Conservation (phyloP, 2,797 vertebrate genomes). For the Anas georgica region DNA sequence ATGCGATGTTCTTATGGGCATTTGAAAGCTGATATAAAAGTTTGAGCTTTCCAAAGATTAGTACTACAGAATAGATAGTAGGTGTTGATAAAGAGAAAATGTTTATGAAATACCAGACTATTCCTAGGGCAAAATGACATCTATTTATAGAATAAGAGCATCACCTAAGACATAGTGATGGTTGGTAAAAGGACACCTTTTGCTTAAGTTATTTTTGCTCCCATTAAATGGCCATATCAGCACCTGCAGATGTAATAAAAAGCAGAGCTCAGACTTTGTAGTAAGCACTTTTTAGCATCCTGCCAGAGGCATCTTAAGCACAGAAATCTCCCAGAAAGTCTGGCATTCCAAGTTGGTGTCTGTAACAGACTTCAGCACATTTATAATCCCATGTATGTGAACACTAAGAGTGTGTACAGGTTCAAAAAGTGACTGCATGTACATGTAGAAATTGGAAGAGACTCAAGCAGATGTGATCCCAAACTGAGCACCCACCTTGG, state of each 20-base stretch:
- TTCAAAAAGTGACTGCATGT: background rate
- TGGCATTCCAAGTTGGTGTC: background rate
- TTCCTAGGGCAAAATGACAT: slow-evolving; percentile 14
- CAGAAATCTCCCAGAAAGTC: background rate
- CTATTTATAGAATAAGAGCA: slow-evolving; percentile 38
- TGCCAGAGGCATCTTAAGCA: background rate
- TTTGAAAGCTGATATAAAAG: background rate
- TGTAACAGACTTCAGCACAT: background rate
- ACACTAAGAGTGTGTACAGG: accelerated
- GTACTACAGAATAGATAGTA: background rate
- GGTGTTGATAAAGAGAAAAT: background rate
- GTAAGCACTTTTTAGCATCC: background rate
- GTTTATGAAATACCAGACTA: slow-evolving; percentile 3
- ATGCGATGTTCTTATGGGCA: background rate
- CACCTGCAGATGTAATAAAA: background rate
- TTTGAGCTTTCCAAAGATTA: background rate
- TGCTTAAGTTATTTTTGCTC: slow-evolving; percentile 52
- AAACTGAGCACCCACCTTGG: background rate
- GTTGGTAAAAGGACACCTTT: slow-evolving; percentile 21
- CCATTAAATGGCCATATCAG: background rate
- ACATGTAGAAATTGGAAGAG: background rate
- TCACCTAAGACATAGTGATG: background rate
- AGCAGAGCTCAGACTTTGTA: background rate
- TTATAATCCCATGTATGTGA: accelerated
- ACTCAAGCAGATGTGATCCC: background rate